phyloP scores from a whole-genome alignment of 1,140 invertebrate genomes.

The Atopsyche davidsoni region DNA sequence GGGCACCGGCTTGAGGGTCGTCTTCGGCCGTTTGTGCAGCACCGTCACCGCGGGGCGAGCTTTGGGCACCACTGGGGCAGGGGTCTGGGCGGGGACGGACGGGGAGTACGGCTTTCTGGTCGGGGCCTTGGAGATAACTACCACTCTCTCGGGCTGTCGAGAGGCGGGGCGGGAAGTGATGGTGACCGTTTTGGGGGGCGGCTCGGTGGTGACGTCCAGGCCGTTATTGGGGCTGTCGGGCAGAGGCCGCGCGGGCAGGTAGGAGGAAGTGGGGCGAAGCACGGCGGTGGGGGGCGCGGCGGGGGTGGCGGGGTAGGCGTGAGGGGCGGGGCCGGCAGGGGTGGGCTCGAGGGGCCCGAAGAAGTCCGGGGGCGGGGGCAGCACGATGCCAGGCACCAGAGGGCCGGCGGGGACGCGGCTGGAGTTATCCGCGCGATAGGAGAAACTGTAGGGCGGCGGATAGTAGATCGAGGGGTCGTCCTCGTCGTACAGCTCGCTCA shows the following conservation, averaged over 20 bases:
- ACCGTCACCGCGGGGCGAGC: conserved; percentile 37
- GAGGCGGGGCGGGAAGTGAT: conserved; percentile 15
- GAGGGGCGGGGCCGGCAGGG: conserved; percentile 38
- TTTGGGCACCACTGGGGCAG: conserved; percentile 36
- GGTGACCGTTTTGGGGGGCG: conserved; percentile 20
- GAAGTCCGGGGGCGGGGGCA: conserved; percentile 81
- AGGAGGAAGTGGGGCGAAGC: conserved; percentile 31
- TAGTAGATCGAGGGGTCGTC: conserved; percentile 86
- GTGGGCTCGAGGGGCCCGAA: conserved; percentile 58
- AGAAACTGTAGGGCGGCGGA: conserved; percentile 82
- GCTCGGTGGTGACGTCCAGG: conserved; percentile 18
- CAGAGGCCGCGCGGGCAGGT: conserved; percentile 39
- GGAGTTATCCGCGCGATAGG: conserved; percentile 70
- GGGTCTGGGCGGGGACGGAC: conserved; percentile 38
- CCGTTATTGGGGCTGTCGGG: conserved; percentile 19
- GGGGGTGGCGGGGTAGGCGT: conserved; percentile 36
- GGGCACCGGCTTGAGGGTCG: conserved; percentile 45
- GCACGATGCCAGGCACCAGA: conserved; percentile 77
- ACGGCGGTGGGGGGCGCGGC: conserved; percentile 31
- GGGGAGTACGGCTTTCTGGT: conserved; percentile 40
- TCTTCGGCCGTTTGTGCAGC: conserved; percentile 37
- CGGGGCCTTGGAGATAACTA: conserved; percentile 30
- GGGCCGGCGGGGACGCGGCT: conserved; percentile 75
- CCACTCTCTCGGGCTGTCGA: conserved; percentile 12
- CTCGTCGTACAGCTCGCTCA: conserved; percentile 71